Evolutionary conservation across 2,888 invertebrate species (phyloP).

Genomic region (Minunthozetes semirufus): DNA sequence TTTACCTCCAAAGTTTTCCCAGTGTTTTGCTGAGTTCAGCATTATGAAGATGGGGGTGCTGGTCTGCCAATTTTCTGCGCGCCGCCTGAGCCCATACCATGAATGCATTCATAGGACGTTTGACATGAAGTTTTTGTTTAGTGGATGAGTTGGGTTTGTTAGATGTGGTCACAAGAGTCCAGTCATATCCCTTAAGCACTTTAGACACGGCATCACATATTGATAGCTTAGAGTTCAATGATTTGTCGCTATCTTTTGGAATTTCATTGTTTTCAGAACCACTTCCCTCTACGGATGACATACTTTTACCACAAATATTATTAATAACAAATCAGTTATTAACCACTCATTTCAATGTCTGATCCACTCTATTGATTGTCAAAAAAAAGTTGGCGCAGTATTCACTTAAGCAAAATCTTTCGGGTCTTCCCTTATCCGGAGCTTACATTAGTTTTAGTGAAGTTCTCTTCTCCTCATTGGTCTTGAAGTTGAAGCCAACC

Average conservation of each 20-base stretch:
- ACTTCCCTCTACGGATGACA: slow-evolving; percentile 22
- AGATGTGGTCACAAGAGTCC: slow-evolving; percentile 78
- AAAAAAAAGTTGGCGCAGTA: background rate
- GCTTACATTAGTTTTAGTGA: background rate
- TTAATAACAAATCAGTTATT: slow-evolving; percentile 19
- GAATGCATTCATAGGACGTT: slow-evolving; percentile 96
- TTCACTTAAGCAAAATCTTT: background rate
- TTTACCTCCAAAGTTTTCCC: slow-evolving; percentile 86
- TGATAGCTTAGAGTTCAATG: slow-evolving; percentile 36
- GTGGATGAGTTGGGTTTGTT: slow-evolving; percentile 56
- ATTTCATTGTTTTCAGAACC: slow-evolving; percentile 12
- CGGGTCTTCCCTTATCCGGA: slow-evolving; percentile 19
- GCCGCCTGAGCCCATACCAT: slow-evolving; percentile 99
- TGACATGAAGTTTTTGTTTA: slow-evolving; percentile 60
- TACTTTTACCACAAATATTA: slow-evolving; percentile 12
- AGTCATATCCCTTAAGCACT: slow-evolving; percentile 83
- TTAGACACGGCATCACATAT: slow-evolving; percentile 87
- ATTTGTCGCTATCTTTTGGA: slow-evolving; percentile 3
- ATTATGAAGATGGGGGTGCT: slow-evolving; percentile 89
- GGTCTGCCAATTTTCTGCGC: slow-evolving; percentile 77
- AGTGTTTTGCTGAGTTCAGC: slow-evolving; percentile 91
- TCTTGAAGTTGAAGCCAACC: slow-evolving; percentile 13
- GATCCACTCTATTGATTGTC: background rate
- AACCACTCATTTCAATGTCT: slow-evolving; percentile 7
- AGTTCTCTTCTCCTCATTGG: slow-evolving; percentile 18